phyloP scores from a whole-genome alignment of 2,888 invertebrate genomes.

The Cephus pulcher region DNA sequence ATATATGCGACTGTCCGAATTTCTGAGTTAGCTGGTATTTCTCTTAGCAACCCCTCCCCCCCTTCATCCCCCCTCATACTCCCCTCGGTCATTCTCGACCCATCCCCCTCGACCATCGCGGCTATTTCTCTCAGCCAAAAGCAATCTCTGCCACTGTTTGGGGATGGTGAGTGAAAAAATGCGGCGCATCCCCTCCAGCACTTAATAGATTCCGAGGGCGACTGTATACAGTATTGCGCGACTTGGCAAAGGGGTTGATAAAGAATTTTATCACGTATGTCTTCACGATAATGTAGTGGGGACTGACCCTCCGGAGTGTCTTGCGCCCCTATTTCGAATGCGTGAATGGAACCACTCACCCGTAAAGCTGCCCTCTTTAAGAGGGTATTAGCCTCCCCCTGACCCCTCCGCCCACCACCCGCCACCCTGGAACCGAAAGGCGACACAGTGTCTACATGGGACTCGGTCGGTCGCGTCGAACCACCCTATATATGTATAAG shows the following conservation, averaged over 20 bases:
- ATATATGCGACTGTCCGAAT: background rate
- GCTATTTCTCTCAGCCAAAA: background rate
- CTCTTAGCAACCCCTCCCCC: background rate
- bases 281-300: conserved; percentile 5
- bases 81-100: background rate
- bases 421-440: conserved; percentile 13
- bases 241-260: background rate
- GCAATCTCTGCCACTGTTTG: background rate
- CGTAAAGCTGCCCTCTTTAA: conserved; percentile 42
- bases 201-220: background rate
- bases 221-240: background rate
- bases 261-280: conserved; percentile 7
- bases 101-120: background rate
- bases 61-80: background rate
- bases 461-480: conserved; percentile 14
- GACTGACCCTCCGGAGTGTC: conserved; percentile 3
- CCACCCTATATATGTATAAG: conserved; percentile 15
- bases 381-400: conserved; percentile 39
- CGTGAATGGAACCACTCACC: conserved; percentile 39
- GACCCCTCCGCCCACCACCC: conserved; percentile 4
- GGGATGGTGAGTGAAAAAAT: background rate
- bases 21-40: background rate
- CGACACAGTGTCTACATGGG: conserved; percentile 38
- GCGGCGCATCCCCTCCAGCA: background rate
- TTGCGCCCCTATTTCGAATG: conserved; percentile 32